Conservation (phyloP, 2,888 invertebrate genomes). For the Lithosia quadra region DNA sequence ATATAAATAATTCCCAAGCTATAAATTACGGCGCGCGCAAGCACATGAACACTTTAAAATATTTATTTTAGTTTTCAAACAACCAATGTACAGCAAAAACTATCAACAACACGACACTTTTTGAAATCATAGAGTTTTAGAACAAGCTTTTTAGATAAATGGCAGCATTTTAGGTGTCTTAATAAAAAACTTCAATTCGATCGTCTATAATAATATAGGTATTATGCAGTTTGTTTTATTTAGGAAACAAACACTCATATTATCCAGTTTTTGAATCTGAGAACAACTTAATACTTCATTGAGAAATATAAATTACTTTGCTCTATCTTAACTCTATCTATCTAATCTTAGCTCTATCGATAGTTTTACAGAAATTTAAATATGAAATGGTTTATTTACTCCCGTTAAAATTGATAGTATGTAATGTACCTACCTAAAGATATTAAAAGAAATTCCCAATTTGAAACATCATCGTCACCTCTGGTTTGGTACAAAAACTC, state of each 20-base stretch:
- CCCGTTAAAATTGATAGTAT: too few species aligned
- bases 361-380: too few species aligned
- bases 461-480: not conserved
- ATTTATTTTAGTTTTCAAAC: constrained; percentile 15
- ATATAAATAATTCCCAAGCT: constrained; percentile 10
- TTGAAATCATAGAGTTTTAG: constrained; percentile 23
- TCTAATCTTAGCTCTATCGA: too few species aligned
- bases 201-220: constrained; percentile 19
- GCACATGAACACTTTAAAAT: constrained; percentile 1
- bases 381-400: too few species aligned
- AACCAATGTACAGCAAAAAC: constrained; percentile 30
- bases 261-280: too few species aligned
- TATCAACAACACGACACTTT: constrained; percentile 30
- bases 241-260: too few species aligned
- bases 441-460: not conserved
- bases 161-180: constrained; percentile 16
- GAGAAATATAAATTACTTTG: too few species aligned
- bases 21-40: constrained; percentile 7
- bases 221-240: too few species aligned
- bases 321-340: too few species aligned
- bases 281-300: too few species aligned
- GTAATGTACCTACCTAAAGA: too few species aligned
- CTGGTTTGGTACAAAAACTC: not conserved
- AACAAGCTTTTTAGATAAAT: constrained; percentile 30
- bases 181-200: constrained; percentile 38